Evolutionary conservation across 2,888 invertebrate genomes (phyloP).

Genomic region (Cancer borealis): DNA sequence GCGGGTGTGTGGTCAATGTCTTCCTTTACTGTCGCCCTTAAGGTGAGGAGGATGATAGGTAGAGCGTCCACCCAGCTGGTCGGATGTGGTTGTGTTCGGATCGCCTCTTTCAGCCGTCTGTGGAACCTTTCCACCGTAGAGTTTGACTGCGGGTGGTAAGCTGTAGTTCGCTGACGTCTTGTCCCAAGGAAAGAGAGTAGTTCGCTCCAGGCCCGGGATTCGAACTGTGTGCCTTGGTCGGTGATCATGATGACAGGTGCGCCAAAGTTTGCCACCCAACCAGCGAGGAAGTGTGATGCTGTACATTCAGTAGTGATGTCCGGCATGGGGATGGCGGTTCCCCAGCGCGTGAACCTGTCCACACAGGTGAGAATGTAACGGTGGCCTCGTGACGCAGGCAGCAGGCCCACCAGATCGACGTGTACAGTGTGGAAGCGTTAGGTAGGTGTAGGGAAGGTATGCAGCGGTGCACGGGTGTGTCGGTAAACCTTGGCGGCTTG

Average conservation of each 20-base stretch:
- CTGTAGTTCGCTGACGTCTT: no score
- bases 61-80: no score
- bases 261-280: neutral
- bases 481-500: no score
- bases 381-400: neutral
- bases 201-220: neutral
- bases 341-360: neutral
- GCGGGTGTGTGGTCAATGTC: no score
- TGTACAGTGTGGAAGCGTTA: neutral
- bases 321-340: neutral
- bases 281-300: neutral
- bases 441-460: neutral
- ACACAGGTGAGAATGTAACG: neutral
- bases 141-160: no score
- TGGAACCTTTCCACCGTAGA: no score
- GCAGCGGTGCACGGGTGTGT: no score
- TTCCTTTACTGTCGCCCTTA: no score
- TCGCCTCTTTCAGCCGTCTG: no score
- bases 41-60: no score
- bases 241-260: neutral
- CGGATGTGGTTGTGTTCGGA: no score
- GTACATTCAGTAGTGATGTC: neutral
- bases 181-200: no score
- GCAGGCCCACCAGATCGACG: neutral
- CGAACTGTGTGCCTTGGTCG: constrained; percentile 7